A percentile compares a stretch with the other conserved stretches of the same genome.
Evolutionary conservation across 2,797 vertebrate genomes (phyloP).

Genomic region (Xyrichtys novacula): DNA sequence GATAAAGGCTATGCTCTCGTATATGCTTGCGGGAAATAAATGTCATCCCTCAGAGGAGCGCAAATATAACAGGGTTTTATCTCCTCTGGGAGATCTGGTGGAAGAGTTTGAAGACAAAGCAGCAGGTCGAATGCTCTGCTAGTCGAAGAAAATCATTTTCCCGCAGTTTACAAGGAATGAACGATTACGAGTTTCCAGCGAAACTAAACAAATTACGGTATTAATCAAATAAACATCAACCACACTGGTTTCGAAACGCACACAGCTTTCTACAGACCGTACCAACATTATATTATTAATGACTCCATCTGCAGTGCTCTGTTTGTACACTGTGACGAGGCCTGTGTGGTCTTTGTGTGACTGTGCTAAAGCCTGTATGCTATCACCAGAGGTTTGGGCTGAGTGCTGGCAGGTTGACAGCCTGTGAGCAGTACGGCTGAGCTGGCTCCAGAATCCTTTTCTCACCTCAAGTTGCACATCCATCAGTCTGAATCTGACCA

Average conservation of each 20-base stretch:
- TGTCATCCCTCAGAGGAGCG: constrained; percentile 55
- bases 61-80: constrained; percentile 33
- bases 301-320: constrained; percentile 29
- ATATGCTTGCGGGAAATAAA: constrained; percentile 37
- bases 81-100: constrained; percentile 40
- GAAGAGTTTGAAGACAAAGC: constrained; percentile 35
- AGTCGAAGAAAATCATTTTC: not conserved
- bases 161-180: not conserved
- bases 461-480: constrained; percentile 41
- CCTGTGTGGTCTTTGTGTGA: constrained; percentile 25
- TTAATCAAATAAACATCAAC: constrained; percentile 13
- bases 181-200: not conserved
- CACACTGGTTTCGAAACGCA: constrained; percentile 7
- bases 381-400: constrained; percentile 61
- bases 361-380: constrained; percentile 45
- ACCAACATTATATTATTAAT: constrained; percentile 18
- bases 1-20: constrained; percentile 53
- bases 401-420: constrained; percentile 68
- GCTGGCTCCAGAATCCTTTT: constrained; percentile 36
- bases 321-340: constrained; percentile 13
- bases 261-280: constrained; percentile 9
- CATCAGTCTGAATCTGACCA: constrained; percentile 39
- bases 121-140: constrained; percentile 15
- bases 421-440: constrained; percentile 29
- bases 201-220: constrained; percentile 3